Base-by-base conservation (phyloP, 2,113 vertebrate species). In the Sula dactylatra region DNA sequence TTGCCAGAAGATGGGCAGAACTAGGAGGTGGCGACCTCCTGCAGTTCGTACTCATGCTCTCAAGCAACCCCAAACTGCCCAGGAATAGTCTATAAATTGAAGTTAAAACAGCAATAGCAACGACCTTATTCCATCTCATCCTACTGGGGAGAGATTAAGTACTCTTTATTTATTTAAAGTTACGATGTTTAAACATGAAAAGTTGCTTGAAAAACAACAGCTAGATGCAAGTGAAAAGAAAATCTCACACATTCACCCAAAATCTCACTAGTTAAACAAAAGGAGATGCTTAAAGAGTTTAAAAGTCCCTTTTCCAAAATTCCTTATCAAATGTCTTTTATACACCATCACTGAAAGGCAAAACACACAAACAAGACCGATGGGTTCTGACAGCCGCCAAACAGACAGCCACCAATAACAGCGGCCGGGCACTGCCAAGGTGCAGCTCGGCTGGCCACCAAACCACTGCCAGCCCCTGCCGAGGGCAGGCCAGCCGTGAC, bases 381-480 rank as follows among this genome's bases (percentile, higher is more conserved):
- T 0, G 2, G 45, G 31, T 29, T 70, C 36, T 1, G 2, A 80
- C 18, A 32, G 62, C n/a, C 4, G 1, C 22, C 52, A 38, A 45
- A 26, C n/a, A n/a, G 2, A 80, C 18, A 32, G 62, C n/a, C 4
- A 1, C 22, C 52, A 38, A 45, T 22, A 64, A 10, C 15, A 42
- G 29, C 6, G 0, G 0, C 7, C 0, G 3, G 26, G 26, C 45
- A 19, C 19, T 29, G 70, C 32, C 4, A 3, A 62, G 56, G 47
- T 14, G 45, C 0, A 5, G 31, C 31, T 58, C 3, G 0, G 80
- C 36, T 24, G 24, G 38, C 34, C 42, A 19, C 32, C 32, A 59
- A 34, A 44, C 22, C 24, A 11, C 16, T 2, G 17, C 32, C 42
- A n/a, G 24, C 20, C 55, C 27, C 5, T 1, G 4, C 27, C 16